Conservation (phyloP, 2,797 vertebrate genomes). For the Zalophus californianus region DNA sequence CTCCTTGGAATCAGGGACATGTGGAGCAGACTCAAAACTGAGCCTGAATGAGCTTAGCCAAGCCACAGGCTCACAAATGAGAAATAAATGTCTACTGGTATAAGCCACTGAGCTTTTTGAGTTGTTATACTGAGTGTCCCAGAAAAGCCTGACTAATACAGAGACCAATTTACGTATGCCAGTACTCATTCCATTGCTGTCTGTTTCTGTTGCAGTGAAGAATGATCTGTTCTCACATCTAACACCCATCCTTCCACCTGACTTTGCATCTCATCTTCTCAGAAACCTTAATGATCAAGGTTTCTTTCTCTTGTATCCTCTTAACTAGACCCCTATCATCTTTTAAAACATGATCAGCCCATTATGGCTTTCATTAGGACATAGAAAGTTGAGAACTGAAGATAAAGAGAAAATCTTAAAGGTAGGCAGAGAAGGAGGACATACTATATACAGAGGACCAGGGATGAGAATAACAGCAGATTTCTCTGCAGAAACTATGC, state of each 20-base stretch:
- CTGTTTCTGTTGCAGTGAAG: neutral
- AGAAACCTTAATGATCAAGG: neutral
- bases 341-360: neutral
- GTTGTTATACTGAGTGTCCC: neutral
- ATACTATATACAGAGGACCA: neutral
- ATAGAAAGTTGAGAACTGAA: neutral
- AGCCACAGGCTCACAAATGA: neutral
- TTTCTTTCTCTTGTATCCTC: neutral
- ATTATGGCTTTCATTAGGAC: neutral
- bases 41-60: neutral
- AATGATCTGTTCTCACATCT: neutral
- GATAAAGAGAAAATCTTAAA: neutral
- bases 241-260: neutral
- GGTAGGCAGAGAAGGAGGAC: neutral
- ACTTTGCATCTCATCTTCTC: neutral
- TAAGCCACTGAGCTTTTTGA: neutral
- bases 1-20: neutral
- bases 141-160: neutral
- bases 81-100: neutral
- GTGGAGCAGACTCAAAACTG: neutral
- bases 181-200: accelerated
- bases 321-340: neutral
- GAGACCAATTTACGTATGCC: neutral
- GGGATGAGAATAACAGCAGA: neutral
- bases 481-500: neutral